Evolutionary conservation across 2,888 invertebrate species (phyloP), one percentile per base, ranked within the genome.

Genomic region (Microchrysa polita): DNA sequence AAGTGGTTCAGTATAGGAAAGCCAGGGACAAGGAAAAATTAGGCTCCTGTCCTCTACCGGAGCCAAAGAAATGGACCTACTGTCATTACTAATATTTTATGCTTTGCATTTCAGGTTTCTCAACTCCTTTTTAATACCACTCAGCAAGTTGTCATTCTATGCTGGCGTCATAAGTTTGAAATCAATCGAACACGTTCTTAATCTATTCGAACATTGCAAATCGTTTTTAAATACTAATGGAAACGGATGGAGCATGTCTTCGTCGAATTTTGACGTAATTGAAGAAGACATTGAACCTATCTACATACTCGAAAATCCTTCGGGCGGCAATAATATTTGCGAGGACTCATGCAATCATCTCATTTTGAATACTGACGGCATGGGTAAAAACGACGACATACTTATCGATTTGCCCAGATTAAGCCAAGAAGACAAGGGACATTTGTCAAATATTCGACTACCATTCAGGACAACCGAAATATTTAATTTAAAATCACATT

Each of bases 201-300:
- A 77, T 1, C 75, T 84, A 0, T 81, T 80, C 73, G 77, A 79
- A 1, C 80, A 83, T 73, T 82, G 82, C 44, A 81, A 79, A 74
- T 34, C 73, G 1, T 77, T 79, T 23, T 78, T 84, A 10, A 85
- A 85, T 73, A 85, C 85, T 1, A 82, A 84, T 74, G 85, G 85
- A 14, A 84, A 84, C 74, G 82, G 82, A 10, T 85, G 85, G 85
- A 78, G 73, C 34, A 18, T 76, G 5, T 80, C 83, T 0, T 73
- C 78, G 0, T 57, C 42, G 2, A 79, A 83, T 74, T 79, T 82
- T 16, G 77, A 71, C 1, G 77, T 79, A 72, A 73, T 81, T 44
- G 73, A 79, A 2, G 67, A 77, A 5, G 74, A 75, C 7, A 79
- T 82, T 69, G 78, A 81, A 67, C 80, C 81, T 12, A 55, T 82